phyloP scores from a whole-genome alignment of 2,888 invertebrate genomes.

The Hemaris fuciformis region DNA sequence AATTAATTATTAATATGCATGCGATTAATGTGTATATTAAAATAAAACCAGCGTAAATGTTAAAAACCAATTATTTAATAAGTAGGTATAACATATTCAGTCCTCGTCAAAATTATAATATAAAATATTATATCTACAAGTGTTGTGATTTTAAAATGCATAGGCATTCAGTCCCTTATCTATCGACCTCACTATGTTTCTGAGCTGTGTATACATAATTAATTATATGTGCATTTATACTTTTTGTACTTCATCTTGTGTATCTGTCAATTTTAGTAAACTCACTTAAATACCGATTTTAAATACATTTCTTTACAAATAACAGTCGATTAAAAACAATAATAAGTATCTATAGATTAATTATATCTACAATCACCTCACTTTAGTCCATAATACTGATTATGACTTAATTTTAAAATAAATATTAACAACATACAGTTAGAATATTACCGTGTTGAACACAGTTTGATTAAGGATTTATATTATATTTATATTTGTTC shows the following conservation, averaged over 20 bases:
- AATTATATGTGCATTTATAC: background rate
- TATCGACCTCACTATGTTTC: constrained; percentile 3
- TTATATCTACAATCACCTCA: background rate
- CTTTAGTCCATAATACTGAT: background rate
- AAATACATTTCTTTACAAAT: background rate
- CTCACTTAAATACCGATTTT: background rate
- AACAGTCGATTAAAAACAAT: background rate
- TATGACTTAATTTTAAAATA: background rate
- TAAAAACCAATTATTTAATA: background rate
- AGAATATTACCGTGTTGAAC: background rate
- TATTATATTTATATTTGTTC: too few relatives aligned
- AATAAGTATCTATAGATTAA: background rate
- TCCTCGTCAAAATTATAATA: background rate
- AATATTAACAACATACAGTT: background rate
- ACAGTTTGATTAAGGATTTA: background rate
- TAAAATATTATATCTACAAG: constrained; percentile 4
- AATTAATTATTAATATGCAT: background rate
- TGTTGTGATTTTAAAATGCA: background rate
- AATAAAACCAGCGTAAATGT: background rate
- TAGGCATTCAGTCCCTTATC: constrained; percentile 6
- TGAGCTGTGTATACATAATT: background rate
- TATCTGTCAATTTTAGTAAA: background rate
- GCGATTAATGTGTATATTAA: background rate
- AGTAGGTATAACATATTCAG: background rate
- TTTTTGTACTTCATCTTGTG: background rate